Evolutionary conservation across 1,140 invertebrate genomes (phyloP).

Genomic region (Bemisia tabaci): DNA sequence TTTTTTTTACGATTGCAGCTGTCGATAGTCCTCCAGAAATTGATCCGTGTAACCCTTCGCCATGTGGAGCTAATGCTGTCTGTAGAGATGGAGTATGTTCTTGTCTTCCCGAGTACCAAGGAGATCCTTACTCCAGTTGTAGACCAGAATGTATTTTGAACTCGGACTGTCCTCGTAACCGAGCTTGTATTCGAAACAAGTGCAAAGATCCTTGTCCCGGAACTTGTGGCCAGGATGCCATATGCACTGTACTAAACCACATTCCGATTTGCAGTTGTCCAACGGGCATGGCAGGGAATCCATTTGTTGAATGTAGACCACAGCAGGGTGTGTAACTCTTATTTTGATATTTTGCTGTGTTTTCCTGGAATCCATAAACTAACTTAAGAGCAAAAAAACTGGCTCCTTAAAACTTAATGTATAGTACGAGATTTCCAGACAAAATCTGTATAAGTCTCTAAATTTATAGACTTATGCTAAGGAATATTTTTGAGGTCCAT

Average conservation of each 20-base stretch:
- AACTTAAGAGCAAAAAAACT: conserved; percentile 10
- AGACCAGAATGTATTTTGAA: conserved; percentile 59
- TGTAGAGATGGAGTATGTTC: conserved; percentile 62
- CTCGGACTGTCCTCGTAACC: conserved; percentile 50
- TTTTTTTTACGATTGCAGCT: too few species aligned
- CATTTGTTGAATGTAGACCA: conserved; percentile 42
- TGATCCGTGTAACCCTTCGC: conserved; percentile 48
- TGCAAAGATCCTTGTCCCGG: conserved; percentile 63
- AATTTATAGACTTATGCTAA: too few species aligned
- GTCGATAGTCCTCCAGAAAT: conserved; percentile 25
- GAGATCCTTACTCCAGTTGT: conserved; percentile 52
- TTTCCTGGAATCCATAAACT: not conserved
- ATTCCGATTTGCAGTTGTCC: conserved; percentile 50
- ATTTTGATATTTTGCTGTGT: not conserved
- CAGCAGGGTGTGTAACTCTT: conserved; percentile 7
- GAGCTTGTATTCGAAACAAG: conserved; percentile 61
- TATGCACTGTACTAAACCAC: conserved; percentile 50
- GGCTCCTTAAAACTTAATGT: conserved; percentile 31
- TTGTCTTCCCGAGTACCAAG: conserved; percentile 51
- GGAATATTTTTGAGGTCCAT: too few species aligned
- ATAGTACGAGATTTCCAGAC: conserved; percentile 24
- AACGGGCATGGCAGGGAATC: conserved; percentile 43
- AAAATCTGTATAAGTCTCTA: conserved; percentile 31
- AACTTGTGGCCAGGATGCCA: conserved; percentile 54
- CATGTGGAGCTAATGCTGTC: conserved; percentile 62